Evolutionary conservation across 2,113 vertebrate genomes (phyloP), one percentile per base, ranked within the genome.

Genomic region (Peromyscus polionotus): DNA sequence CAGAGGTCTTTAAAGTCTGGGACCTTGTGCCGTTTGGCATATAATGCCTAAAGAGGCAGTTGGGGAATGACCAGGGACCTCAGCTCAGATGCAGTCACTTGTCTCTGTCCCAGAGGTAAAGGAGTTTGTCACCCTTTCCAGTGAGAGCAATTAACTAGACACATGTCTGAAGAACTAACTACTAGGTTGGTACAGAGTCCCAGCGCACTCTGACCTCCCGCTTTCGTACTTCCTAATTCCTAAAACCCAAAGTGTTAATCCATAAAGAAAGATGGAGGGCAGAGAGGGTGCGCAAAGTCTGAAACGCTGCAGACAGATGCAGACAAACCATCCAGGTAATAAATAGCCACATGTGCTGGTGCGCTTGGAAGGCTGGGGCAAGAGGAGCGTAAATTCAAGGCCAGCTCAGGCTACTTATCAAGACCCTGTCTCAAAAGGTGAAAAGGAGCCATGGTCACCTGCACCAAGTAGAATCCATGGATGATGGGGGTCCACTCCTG

Each of bases 121-220:
- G 13, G 31, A 12, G 20, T 73, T 70, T 65, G 42, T 54, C 48
- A 31, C 22, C 70, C 86, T 83, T 81, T 91, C 79, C 19, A 48
- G 85, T 19, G 51, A 68, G 54, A 86, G 90, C 92, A 67, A 91
- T 93, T 94, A 67, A 65, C 80, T 42, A 76, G 95, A 86, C 67
- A 84, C 75, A 81, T 14, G 67, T 63, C 73, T 73, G 0, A 45
- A 36, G 51, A 79, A n/a, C n/a, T 76, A 68, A 81, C 90, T 77
- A 61, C 19, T 86, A 22, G 5, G 42, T 0, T 1, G 2, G 31
- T 33, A 42, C 51, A 61, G 54, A n/a, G 54, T 61, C 45, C 57
- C 77, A 2, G 76, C 63, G 92, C 67, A n/a, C 31, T 0, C 36
- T 33, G 65, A 33, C 20, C 11, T 11, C 67, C 8, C 16, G 9